Percentiles rank a stretch among this genome's conserved stretches.
phyloP scores from a whole-genome alignment of 1,140 invertebrate species.

The Solen grandis region DNA sequence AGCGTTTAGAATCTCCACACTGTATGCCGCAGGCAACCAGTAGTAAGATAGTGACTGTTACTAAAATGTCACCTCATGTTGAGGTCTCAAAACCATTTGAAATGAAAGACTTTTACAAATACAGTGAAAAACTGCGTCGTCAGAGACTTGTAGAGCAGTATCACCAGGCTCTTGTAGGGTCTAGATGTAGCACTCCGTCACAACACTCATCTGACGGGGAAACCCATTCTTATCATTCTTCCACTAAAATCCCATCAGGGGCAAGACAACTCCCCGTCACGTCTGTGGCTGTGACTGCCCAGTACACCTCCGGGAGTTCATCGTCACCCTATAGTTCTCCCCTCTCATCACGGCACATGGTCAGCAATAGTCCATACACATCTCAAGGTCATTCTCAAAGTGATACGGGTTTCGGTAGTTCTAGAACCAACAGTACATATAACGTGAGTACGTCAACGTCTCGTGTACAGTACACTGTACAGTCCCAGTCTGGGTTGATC shows the following conservation, averaged over 20 bases:
- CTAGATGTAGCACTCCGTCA: slow-evolving; percentile 59
- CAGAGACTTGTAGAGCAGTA: slow-evolving; percentile 77
- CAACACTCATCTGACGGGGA: slow-evolving; percentile 61
- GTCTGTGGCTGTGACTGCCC: neutral
- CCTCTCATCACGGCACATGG: slow-evolving; percentile 47
- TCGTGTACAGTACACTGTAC: slow-evolving; percentile 48
- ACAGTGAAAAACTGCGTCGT: slow-evolving; percentile 94
- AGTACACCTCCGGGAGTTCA: slow-evolving; percentile 21
- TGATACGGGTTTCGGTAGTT: slow-evolving; percentile 1
- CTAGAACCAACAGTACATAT: neutral
- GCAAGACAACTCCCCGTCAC: slow-evolving; percentile 9
- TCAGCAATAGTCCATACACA: slow-evolving; percentile 23
- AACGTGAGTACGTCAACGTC: slow-evolving; percentile 38
- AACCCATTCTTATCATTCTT: slow-evolving; percentile 24
- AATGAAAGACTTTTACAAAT: slow-evolving; percentile 98
- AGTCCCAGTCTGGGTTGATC: slow-evolving; percentile 40
- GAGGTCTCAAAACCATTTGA: slow-evolving; percentile 97
- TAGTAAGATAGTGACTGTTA: slow-evolving; percentile 68
- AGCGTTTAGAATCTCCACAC: slow-evolving; percentile 35
- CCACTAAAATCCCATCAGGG: neutral
- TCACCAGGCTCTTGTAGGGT: slow-evolving; percentile 67
- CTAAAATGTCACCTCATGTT: slow-evolving; percentile 84
- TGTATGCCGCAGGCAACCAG: slow-evolving; percentile 30
- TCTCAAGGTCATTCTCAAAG: neutral
- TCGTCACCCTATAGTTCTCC: slow-evolving; percentile 38